Evolutionary conservation across 2,888 invertebrate genomes (phyloP), one percentile per base, ranked within the genome.

Genomic region (Drymonia ruficornis): DNA sequence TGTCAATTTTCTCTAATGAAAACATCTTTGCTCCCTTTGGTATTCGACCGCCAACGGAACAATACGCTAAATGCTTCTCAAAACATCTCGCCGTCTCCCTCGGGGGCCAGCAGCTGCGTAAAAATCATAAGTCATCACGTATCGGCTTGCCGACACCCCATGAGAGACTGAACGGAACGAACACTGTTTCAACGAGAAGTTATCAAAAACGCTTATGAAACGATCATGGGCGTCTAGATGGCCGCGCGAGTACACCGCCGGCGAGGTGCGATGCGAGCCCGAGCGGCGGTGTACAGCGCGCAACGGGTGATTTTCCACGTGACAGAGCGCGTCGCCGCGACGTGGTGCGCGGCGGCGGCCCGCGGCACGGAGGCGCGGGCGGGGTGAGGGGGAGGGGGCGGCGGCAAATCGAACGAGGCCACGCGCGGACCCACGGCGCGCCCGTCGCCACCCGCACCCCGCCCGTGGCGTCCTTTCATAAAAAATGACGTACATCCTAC

Each of bases 321-420:
- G 67, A 76, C 70, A 70, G 77, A 80, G 74, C 84, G 89, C 89
- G 89, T 88, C 80, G 83, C 80, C 78, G 77, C 77, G 74, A 72
- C 84, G 79, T 81, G 83, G 87, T 84, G 76, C 72, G n/a, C 72
- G 67, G 67, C 73, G 67, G 78, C 73, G 75, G 76, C 63, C 75
- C 62, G 64, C 72, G n/a, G n/a, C n/a, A n/a, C n/a, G n/a, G n/a
- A n/a, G n/a, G 61, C 67, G 72, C 76, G 74, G 76, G 76, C 58
- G 78, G 78, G 73, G 83, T 76, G 76, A 74, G 78, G 80, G 78
- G 76, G 80, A 80, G 78, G 76, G 64, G 75, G 59, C 80, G 79
- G 82, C 82, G 83, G 87, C 88, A 89, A 86, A 91, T 89, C 88
- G 91, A 90, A 89, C 89, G 91, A 91, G 89, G 90, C 91, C 91